Evolutionary conservation across 1,140 invertebrate genomes (phyloP).

Genomic region (Rhynchophorus ferrugineus): DNA sequence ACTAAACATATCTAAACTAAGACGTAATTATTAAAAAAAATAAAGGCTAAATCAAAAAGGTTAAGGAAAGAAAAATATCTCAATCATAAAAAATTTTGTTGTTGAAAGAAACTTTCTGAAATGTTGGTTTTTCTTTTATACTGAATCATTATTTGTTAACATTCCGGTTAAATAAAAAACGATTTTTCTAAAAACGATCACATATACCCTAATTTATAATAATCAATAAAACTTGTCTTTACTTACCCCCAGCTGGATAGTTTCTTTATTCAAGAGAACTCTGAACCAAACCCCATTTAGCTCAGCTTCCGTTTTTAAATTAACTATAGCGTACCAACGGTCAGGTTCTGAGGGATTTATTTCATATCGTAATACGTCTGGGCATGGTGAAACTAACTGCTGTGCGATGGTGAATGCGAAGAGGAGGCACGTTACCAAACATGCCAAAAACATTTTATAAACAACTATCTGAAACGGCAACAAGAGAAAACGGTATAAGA

Average conservation of each 20-base stretch:
- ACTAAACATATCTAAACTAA: too few relatives aligned
- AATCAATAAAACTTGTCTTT: not conserved
- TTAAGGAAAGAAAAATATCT: too few relatives aligned
- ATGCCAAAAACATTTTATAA: not conserved
- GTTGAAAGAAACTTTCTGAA: too few relatives aligned
- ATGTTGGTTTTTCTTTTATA: too few relatives aligned
- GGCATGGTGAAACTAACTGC: slow-evolving; percentile 32
- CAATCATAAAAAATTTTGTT: too few relatives aligned
- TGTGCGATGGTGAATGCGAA: slow-evolving; percentile 5
- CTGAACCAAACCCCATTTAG: slow-evolving; percentile 35
- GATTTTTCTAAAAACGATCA: too few relatives aligned
- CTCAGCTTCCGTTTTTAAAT: slow-evolving; percentile 23
- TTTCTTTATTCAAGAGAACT: slow-evolving; percentile 29
- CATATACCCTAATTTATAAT: too few relatives aligned
- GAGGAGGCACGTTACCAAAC: not conserved
- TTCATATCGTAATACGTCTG: slow-evolving; percentile 32
- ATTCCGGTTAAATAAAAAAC: too few relatives aligned
- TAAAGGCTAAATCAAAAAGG: too few relatives aligned
- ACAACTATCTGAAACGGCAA: not conserved
- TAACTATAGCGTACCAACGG: slow-evolving; percentile 34
- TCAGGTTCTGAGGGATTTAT: slow-evolving; percentile 24
- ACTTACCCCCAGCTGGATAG: slow-evolving; percentile 36
- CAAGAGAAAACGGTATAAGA: too few relatives aligned
- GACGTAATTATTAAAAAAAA: too few relatives aligned
- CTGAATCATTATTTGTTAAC: too few relatives aligned